Percentiles rank a stretch among this genome's conserved stretches.
Conservation (phyloP, 2,113 vertebrate species). For the Entosphenus tridentatus region DNA sequence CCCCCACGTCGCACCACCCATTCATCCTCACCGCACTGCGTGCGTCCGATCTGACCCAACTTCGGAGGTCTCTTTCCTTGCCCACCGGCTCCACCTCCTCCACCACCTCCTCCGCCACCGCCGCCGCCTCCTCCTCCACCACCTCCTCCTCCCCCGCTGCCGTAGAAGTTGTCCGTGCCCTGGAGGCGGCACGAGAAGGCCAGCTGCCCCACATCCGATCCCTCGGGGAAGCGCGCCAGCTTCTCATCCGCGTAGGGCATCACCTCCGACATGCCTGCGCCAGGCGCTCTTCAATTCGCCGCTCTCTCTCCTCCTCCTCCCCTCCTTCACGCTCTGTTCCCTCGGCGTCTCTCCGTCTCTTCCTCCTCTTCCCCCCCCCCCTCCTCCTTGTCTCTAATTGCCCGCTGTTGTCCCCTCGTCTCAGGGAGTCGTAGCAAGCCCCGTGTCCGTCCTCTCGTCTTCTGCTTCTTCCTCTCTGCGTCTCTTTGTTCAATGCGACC, state of each 20-base stretch:
- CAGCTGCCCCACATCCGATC: conserved; percentile 69
- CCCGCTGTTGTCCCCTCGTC: too few relatives aligned
- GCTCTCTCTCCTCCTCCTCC: background rate
- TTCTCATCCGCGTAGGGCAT: conserved; percentile 88
- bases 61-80: conserved; percentile 89
- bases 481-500: too few relatives aligned
- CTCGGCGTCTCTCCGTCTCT: background rate
- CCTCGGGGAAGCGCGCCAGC: conserved; percentile 73
- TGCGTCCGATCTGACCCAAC: conserved; percentile 80
- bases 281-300: background rate
- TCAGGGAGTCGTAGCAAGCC: too few relatives aligned
- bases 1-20: conserved; percentile 52
- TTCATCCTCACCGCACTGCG: conserved; percentile 58
- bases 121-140: background rate
- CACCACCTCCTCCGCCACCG: conserved; percentile 26
- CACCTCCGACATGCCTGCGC: conserved; percentile 65
- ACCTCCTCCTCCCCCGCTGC: conserved; percentile 25
- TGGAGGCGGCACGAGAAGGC: conserved; percentile 95
- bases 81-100: conserved; percentile 8
- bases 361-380: background rate
- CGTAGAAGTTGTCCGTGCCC: conserved; percentile 78
- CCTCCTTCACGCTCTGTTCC: background rate
- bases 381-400: background rate
- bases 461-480: too few relatives aligned
- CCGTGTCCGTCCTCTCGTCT: too few relatives aligned